Evolutionary conservation across 2,888 invertebrate species (phyloP).

Genomic region (Laspeyria flexula): DNA sequence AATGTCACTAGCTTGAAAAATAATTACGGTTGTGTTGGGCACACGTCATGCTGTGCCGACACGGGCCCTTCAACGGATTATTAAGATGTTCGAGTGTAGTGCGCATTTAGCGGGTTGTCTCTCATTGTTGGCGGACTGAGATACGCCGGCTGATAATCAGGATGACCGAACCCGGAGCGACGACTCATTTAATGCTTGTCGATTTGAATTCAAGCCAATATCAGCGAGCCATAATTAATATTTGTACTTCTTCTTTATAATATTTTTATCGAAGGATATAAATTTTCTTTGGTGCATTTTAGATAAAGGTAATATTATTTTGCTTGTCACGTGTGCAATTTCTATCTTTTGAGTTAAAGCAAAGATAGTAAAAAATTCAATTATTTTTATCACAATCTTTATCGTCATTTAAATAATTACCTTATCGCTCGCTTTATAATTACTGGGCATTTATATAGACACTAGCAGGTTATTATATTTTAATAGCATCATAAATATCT

Average conservation of each 20-base stretch:
- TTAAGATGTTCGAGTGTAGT: constrained; percentile 75
- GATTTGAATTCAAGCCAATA: constrained; percentile 58
- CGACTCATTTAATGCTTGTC: constrained; percentile 83
- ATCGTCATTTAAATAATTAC: constrained; percentile 17
- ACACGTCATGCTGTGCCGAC: constrained; percentile 80
- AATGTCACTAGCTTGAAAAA: constrained; percentile 77
- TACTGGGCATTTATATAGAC: constrained; percentile 18
- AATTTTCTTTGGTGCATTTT: not conserved
- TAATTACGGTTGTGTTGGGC: constrained; percentile 72
- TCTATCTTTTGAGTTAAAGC: too few relatives aligned
- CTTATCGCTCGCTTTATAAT: constrained; percentile 28
- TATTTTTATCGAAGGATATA: constrained; percentile 13
- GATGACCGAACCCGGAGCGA: constrained; percentile 63
- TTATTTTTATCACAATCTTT: constrained; percentile 11
- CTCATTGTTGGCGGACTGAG: constrained; percentile 67
- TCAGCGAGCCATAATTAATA: constrained; percentile 46
- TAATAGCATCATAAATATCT: constrained; percentile 48
- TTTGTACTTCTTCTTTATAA: constrained; percentile 33
- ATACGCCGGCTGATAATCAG: constrained; percentile 76
- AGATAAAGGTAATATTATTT: not conserved
- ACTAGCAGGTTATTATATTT: constrained; percentile 35
- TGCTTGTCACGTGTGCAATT: too few relatives aligned
- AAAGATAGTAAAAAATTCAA: not conserved
- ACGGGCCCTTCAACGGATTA: constrained; percentile 73
- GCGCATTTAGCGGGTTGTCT: constrained; percentile 71